A percentile compares a stretch with the other conserved stretches of the same genome.
Evolutionary conservation across 2,888 invertebrate genomes (phyloP).

Genomic region (Eremobia ochroleuca): DNA sequence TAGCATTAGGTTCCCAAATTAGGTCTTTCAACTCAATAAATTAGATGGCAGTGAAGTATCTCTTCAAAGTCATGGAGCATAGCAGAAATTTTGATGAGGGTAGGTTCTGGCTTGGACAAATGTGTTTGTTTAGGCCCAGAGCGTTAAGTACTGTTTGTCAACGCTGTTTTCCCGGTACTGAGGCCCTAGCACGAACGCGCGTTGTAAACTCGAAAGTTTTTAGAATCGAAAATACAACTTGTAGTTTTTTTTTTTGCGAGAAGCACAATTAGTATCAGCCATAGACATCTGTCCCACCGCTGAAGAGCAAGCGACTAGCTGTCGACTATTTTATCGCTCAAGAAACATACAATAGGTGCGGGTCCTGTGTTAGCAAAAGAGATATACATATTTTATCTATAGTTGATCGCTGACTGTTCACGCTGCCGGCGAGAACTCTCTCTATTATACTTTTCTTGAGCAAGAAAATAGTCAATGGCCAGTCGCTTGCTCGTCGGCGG

Average conservation of each 20-base stretch:
- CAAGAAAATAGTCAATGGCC: too few species aligned
- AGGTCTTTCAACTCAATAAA: conserved; percentile 49
- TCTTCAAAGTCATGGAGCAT: conserved; percentile 43
- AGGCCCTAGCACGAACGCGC: not conserved
- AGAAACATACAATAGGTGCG: not conserved
- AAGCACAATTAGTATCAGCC: not conserved
- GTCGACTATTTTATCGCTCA: not conserved
- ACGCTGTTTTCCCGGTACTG: conserved; percentile 50
- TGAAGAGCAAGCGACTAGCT: not conserved
- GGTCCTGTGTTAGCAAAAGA: too few species aligned
- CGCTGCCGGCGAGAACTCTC: too few species aligned
- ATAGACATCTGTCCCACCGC: not conserved
- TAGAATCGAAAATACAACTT: not conserved
- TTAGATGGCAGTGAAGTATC: conserved; percentile 47
- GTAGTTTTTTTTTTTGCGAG: too few species aligned
- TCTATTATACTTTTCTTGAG: too few species aligned
- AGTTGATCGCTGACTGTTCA: too few species aligned
- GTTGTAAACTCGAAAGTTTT: not conserved
- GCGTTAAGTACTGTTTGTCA: conserved; percentile 65
- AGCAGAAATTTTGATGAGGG: conserved; percentile 63
- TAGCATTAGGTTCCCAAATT: conserved; percentile 1
- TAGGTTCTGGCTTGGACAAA: conserved; percentile 57
- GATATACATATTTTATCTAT: too few species aligned
- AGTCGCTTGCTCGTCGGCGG: too few species aligned
- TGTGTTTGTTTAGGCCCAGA: conserved; percentile 68